These are phyloP conservation scores for Kryptopterus vitreolus DNA, from an alignment of 2,797 vertebrate species.

Conservation along the genomic window DNA sequence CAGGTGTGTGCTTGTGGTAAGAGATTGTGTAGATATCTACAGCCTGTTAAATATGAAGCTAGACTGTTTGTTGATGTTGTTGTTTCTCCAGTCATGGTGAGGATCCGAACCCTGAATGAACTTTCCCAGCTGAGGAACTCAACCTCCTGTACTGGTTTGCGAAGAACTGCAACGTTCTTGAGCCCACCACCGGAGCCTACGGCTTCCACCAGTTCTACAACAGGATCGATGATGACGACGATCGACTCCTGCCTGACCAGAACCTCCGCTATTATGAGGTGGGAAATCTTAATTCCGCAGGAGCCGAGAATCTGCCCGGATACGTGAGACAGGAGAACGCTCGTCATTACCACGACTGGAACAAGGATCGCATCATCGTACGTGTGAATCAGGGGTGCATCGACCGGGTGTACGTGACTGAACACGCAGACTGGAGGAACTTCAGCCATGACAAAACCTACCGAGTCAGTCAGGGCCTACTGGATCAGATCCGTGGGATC, in stretches of 20 bases:
- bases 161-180: rapidly evolving
- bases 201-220: slow-evolving; percentile 46
- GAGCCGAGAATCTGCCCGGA: background rate
- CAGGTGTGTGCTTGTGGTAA: too few relatives aligned
- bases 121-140: background rate
- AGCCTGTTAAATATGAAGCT: too few relatives aligned
- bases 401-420: slow-evolving; percentile 36
- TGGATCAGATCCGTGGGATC: background rate
- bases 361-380: slow-evolving; percentile 54
- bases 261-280: slow-evolving; percentile 39
- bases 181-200: background rate
- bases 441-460: slow-evolving; percentile 21
- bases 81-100: slow-evolving; percentile 35
- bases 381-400: rapidly evolving
- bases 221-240: slow-evolving; percentile 26
- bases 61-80: background rate
- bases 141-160: slow-evolving; percentile 56
- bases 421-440: background rate
- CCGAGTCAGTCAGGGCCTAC: slow-evolving; percentile 31
- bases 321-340: slow-evolving; percentile 4
- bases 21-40: background rate
- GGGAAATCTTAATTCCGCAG: slow-evolving; percentile 30
- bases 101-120: slow-evolving; percentile 35
- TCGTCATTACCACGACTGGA: rapidly evolving
- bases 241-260: background rate